phyloP scores from a whole-genome alignment of 2,888 invertebrate species.

The Gasteruption jaculator region DNA sequence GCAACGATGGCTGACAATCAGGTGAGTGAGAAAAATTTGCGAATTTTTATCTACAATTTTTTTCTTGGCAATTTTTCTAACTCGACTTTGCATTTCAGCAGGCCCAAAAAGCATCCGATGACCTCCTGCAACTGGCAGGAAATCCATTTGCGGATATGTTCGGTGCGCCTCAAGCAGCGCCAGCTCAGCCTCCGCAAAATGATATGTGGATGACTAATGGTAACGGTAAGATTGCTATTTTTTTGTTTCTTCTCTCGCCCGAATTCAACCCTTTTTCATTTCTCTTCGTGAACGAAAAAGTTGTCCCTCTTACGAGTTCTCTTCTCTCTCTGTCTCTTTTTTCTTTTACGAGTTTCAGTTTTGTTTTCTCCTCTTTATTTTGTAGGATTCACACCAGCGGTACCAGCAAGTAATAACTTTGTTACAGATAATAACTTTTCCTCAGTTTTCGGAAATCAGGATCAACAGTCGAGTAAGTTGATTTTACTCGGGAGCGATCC shows the following conservation, averaged over 20 bases:
- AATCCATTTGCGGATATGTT: slow-evolving; percentile 92
- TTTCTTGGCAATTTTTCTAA: background rate
- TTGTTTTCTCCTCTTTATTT: slow-evolving; percentile 26
- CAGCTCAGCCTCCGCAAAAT: slow-evolving; percentile 41
- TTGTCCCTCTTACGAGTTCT: slow-evolving; percentile 16
- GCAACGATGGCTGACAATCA: slow-evolving; percentile 50
- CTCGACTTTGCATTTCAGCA: slow-evolving; percentile 22
- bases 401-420: slow-evolving; percentile 59
- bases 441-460: slow-evolving; percentile 75
- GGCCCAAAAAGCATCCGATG: slow-evolving; percentile 74
- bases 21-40: too few relatives aligned
- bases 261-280: slow-evolving; percentile 13
- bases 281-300: too few relatives aligned
- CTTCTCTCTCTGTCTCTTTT: slow-evolving; percentile 16
- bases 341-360: slow-evolving; percentile 21
- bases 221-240: slow-evolving; percentile 45
- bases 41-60: background rate
- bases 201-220: slow-evolving; percentile 59
- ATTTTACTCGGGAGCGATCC: too few relatives aligned
- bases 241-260: slow-evolving; percentile 9
- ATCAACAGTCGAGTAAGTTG: slow-evolving; percentile 47
- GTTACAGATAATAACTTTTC: slow-evolving; percentile 85
- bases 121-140: slow-evolving; percentile 74
- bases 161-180: slow-evolving; percentile 51
- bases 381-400: slow-evolving; percentile 50